Evolutionary conservation across 1,140 invertebrate species (phyloP).

Genomic region (Drosophila equinoxialis): DNA sequence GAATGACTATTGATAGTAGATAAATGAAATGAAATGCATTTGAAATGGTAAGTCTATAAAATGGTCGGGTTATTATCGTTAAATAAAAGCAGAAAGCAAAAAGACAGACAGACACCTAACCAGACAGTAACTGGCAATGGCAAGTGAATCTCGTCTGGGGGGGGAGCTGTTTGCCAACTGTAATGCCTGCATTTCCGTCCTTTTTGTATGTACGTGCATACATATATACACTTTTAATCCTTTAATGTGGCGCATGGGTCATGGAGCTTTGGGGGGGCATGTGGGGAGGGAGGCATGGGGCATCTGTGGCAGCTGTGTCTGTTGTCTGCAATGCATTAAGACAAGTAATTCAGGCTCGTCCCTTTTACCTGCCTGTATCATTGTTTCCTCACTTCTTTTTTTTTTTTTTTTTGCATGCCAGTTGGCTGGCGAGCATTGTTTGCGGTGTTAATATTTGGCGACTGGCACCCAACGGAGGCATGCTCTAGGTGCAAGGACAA

Average conservation of each 20-base stretch:
- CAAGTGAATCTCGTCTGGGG: too few relatives aligned
- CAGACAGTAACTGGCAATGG: too few relatives aligned
- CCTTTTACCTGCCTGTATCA: constrained; percentile 24
- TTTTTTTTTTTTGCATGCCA: constrained; percentile 32
- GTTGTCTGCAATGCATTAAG: constrained; percentile 47
- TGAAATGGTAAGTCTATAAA: too few relatives aligned
- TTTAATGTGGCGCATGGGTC: constrained; percentile 44
- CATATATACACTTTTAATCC: constrained; percentile 47
- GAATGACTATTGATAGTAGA: too few relatives aligned
- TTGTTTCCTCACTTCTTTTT: background rate
- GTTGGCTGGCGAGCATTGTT: constrained; percentile 57
- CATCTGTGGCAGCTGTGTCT: constrained; percentile 36
- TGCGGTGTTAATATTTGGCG: constrained; percentile 78
- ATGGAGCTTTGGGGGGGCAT: too few relatives aligned
- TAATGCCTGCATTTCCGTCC: constrained; percentile 47
- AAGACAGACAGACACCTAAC: too few relatives aligned
- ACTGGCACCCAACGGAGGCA: constrained; percentile 56
- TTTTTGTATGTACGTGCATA: background rate
- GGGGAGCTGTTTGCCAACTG: too few relatives aligned
- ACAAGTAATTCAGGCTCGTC: too few relatives aligned
- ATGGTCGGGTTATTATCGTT: too few relatives aligned
- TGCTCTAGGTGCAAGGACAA: constrained; percentile 17
- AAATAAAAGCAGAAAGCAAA: too few relatives aligned
- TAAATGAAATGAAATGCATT: too few relatives aligned
- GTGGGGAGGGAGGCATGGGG: background rate